Evolutionary conservation across 1,140 invertebrate species (phyloP).

Genomic region (Leptinotarsa lineolata): DNA sequence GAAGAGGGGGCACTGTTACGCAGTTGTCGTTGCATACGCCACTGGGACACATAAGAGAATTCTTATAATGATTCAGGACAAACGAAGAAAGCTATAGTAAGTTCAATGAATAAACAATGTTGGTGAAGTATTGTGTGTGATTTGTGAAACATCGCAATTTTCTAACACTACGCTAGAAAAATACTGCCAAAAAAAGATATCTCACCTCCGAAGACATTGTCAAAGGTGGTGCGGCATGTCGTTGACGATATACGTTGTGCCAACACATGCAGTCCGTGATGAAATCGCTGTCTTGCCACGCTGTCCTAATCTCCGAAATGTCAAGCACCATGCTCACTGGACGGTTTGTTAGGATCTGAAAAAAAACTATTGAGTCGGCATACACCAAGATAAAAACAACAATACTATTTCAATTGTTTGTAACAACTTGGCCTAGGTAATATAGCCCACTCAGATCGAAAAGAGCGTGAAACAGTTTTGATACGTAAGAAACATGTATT

Average conservation of each 20-base stretch:
- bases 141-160: too few relatives aligned
- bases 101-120: too few relatives aligned
- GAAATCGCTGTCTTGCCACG: constrained; percentile 79
- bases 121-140: too few relatives aligned
- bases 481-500: too few relatives aligned
- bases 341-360: constrained; percentile 53
- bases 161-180: too few relatives aligned
- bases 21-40: too few relatives aligned
- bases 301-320: constrained; percentile 69
- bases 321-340: constrained; percentile 72
- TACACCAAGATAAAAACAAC: not conserved
- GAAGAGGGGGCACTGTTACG: too few relatives aligned
- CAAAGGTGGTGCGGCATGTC: constrained; percentile 71
- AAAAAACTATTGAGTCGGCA: not conserved
- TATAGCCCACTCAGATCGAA: not conserved
- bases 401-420: not conserved
- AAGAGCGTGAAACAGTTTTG: not conserved
- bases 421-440: not conserved
- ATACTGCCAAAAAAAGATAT: not conserved
- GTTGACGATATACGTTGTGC: constrained; percentile 78
- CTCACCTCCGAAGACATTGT: constrained; percentile 73
- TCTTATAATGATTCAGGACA: too few relatives aligned
- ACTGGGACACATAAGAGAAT: too few relatives aligned
- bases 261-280: constrained; percentile 78
- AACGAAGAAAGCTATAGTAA: too few relatives aligned